A percentile compares a stretch with the other conserved stretches of the same genome.
phyloP scores from a whole-genome alignment of 2,113 vertebrate genomes.

The Terrapene triunguis region DNA sequence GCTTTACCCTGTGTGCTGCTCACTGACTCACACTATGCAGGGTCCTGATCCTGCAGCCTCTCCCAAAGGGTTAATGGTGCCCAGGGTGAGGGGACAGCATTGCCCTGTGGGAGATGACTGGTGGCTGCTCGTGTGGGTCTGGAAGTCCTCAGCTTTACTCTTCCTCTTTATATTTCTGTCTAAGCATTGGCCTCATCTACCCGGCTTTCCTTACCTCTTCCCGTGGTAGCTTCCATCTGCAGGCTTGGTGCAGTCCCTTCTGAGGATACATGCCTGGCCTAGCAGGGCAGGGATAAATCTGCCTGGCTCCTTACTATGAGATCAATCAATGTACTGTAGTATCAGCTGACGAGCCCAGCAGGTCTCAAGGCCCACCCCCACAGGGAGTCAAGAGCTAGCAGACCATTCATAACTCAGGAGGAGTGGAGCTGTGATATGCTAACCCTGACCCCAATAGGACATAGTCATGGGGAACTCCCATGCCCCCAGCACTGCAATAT shows the following conservation, averaged over 20 bases:
- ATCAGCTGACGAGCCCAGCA: not conserved
- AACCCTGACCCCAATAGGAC: not conserved
- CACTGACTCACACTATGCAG: not conserved
- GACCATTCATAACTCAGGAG: rapidly evolving
- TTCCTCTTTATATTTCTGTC: not conserved
- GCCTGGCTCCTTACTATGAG: not conserved
- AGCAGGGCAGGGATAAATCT: rapidly evolving
- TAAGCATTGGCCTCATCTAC: not conserved
- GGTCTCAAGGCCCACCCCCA: not conserved
- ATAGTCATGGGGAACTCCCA: rapidly evolving
- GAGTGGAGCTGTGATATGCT: not conserved
- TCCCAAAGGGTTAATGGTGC: too few relatives aligned
- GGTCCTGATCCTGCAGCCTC: not conserved
- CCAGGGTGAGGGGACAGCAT: not conserved
- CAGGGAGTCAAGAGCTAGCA: not conserved
- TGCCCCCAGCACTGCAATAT: not conserved
- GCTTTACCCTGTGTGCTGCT: not conserved
- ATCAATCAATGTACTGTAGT: not conserved
- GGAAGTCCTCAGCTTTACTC: not conserved
- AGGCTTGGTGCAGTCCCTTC: not conserved
- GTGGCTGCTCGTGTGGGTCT: not conserved
- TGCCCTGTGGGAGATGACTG: not conserved
- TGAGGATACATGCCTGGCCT: not conserved
- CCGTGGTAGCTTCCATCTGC: not conserved
- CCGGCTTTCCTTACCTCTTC: not conserved